A percentile compares a stretch with the other conserved stretches of the same genome.
These are phyloP conservation scores for Sesia bembeciformis DNA, from an alignment of 2,888 invertebrate genomes.

Conservation along the genomic window DNA sequence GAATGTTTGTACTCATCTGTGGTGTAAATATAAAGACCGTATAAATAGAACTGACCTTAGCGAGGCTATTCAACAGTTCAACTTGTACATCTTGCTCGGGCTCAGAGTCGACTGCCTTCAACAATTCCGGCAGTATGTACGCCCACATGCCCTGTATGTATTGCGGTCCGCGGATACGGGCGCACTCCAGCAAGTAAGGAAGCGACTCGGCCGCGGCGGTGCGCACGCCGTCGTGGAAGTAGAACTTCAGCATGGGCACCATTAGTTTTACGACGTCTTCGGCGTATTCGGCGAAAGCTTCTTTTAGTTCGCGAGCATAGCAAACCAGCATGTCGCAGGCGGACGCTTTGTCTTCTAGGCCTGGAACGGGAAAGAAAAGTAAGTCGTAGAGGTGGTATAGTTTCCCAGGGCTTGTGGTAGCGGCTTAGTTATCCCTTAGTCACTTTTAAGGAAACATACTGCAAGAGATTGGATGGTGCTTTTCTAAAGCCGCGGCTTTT, in stretches of 20 bases:
- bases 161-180: constrained; percentile 84
- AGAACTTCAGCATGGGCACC: constrained; percentile 93
- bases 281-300: constrained; percentile 77
- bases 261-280: constrained; percentile 84
- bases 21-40: too few species aligned
- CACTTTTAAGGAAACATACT: too few species aligned
- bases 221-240: constrained; percentile 94
- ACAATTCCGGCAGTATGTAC: constrained; percentile 88
- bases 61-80: constrained; percentile 86
- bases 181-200: constrained; percentile 91
- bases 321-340: constrained; percentile 98
- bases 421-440: too few species aligned
- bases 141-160: constrained; percentile 86
- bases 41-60: constrained; percentile 64
- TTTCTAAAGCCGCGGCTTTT: too few species aligned
- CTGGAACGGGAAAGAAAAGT: constrained; percentile 27
- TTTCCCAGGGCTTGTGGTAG: too few species aligned
- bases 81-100: constrained; percentile 91
- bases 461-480: too few species aligned
- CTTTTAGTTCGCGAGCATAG: constrained; percentile 94
- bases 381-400: too few species aligned
- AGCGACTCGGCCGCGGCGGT: constrained; percentile 93
- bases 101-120: constrained; percentile 92
- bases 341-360: constrained; percentile 95
- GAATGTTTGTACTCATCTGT: too few species aligned